A percentile compares a stretch with the other conserved stretches of the same genome.
Conservation (phyloP, 2,797 vertebrate genomes). For the Gorsachius magnificus region DNA sequence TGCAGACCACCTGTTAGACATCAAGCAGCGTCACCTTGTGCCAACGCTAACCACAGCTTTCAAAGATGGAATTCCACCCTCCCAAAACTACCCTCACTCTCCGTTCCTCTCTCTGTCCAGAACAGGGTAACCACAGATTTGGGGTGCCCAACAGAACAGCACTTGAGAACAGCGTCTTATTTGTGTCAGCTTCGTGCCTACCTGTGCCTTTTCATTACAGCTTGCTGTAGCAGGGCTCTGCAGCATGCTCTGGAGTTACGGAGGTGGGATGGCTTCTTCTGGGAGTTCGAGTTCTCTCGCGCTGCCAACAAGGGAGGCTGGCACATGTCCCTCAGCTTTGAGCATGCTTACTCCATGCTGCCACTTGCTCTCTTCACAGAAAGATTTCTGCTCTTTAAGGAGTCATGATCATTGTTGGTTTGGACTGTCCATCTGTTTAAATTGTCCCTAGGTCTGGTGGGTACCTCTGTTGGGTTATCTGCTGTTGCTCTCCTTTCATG, state of each 20-base stretch:
- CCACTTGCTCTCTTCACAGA: not conserved
- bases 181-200: not conserved
- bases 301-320: not conserved
- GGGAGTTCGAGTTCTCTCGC: not conserved
- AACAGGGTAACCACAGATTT: not conserved
- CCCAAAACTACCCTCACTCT: not conserved
- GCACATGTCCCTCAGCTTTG: not conserved
- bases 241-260: not conserved
- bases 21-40: not conserved
- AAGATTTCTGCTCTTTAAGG: not conserved
- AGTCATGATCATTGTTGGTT: not conserved
- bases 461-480: not conserved
- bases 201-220: not conserved
- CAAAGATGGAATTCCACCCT: not conserved
- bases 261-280: not conserved
- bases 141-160: not conserved
- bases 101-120: not conserved
- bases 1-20: not conserved
- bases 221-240: not conserved
- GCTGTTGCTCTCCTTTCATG: not conserved
- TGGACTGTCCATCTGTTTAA: not conserved
- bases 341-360: fast-evolving
- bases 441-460: not conserved
- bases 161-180: not conserved
- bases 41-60: not conserved